Evolutionary conservation across 2,797 vertebrate genomes (phyloP).

Genomic region (Amblyopsis hoosieri): DNA sequence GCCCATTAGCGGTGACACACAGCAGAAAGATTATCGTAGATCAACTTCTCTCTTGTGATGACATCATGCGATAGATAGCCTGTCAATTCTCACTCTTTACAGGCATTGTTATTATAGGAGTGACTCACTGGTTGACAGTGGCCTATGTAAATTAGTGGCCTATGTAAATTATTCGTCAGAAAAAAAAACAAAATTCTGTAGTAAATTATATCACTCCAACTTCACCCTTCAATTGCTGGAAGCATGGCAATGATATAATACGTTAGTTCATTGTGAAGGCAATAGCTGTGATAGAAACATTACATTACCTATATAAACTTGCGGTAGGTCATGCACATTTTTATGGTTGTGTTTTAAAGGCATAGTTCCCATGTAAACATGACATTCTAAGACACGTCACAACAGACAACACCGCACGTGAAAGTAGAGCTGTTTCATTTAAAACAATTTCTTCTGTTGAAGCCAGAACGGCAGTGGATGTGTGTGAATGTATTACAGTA

Average conservation of each 20-base stretch:
- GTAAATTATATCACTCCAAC: slow-evolving; percentile 47
- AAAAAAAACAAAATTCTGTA: slow-evolving; percentile 54
- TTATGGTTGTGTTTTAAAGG: slow-evolving; percentile 41
- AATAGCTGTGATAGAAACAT: slow-evolving; percentile 27
- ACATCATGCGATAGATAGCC: slow-evolving; percentile 45
- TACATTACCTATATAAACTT: slow-evolving; percentile 35
- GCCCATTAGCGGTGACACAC: slow-evolving; percentile 25
- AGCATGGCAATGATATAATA: slow-evolving; percentile 57
- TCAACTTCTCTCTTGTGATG: slow-evolving; percentile 16
- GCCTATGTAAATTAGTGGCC: slow-evolving; percentile 35
- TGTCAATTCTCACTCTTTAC: slow-evolving; percentile 20
- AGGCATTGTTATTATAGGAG: slow-evolving; percentile 11
- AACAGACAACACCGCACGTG: slow-evolving; percentile 17
- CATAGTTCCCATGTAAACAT: slow-evolving; percentile 27
- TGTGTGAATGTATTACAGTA: slow-evolving; percentile 34
- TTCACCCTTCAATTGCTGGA: slow-evolving; percentile 31
- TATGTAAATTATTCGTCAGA: slow-evolving; percentile 51
- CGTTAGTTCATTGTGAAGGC: slow-evolving; percentile 37
- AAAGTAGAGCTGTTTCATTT: slow-evolving; percentile 11
- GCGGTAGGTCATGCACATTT: slow-evolving; percentile 23
- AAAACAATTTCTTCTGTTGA: slow-evolving; percentile 1
- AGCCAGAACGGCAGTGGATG: slow-evolving; percentile 26
- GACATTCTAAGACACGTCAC: not conserved
- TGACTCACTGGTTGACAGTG: slow-evolving; percentile 17
- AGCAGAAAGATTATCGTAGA: not conserved